Evolutionary conservation across 2,113 vertebrate genomes (phyloP), one percentile per base, ranked within the genome.

Genomic region (Coracopsis vasa): DNA sequence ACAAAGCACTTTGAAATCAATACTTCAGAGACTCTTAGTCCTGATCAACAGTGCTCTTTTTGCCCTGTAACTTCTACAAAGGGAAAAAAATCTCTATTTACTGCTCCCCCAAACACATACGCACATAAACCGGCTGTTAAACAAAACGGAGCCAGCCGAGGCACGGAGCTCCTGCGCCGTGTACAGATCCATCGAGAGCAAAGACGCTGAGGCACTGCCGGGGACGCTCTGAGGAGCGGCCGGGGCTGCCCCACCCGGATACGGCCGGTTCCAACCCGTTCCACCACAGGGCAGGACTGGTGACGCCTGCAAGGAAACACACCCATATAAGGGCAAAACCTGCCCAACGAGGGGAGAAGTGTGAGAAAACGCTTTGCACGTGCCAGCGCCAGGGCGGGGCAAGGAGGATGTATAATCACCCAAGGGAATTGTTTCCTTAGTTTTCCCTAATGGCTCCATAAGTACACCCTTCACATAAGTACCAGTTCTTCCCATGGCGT

Each of bases 121-220:
- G 2, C 10, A 51, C 17, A 1, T 1, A 8, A 54, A 74, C 19
- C 0, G 2, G 23, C 24, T 31, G n/a, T 5, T 4, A 53, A 47
- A 69, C 19, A 67, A 62, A 47, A 75, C 3, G 39, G 37, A 44
- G 54, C 20, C 33, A 66, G 11, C 35, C 13, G 16, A 42, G n/a
- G 28, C 33, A 16, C 3, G 12, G 21, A 58, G 50, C 10, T 69
- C 66, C 73, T 45, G 2, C 29, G 29, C 67, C 7, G 1, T 1
- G 8, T 4, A 11, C 56, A 10, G 33, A 6, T 33, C 31, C 54
- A 6, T 6, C 12, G 13, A 31, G 8, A 56, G 54, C 54, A 8
- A 2, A 8, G 31, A n/a, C 5, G 8, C 54, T n/a, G 31, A 56
- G 54, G 54, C 2, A 5, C 18, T 33, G 31, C 53, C 8, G 23